Conservation (phyloP, 2,888 invertebrate species). For the Ctenicera cuprea region DNA sequence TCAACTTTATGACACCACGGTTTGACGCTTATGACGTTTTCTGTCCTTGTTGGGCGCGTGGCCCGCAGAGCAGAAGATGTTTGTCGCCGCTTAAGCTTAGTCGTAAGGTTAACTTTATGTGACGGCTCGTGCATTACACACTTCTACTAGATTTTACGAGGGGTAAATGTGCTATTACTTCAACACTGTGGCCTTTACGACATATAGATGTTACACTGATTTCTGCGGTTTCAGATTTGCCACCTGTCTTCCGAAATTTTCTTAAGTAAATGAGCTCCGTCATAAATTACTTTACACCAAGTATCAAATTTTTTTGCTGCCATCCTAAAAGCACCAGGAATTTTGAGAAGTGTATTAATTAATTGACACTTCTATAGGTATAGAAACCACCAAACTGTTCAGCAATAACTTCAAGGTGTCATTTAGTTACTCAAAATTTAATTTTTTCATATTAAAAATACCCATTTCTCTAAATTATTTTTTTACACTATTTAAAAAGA, state of each 20-base stretch:
- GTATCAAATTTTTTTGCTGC: too few species aligned
- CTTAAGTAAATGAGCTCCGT: slow-evolving; percentile 7
- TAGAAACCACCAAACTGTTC: too few species aligned
- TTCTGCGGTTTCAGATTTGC: slow-evolving; percentile 65
- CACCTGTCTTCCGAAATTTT: slow-evolving; percentile 63
- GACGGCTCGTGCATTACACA: slow-evolving; percentile 73
- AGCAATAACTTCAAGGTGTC: too few species aligned
- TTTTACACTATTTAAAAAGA: too few species aligned
- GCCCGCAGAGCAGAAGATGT: slow-evolving; percentile 52
- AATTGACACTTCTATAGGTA: too few species aligned
- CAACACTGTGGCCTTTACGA: slow-evolving; percentile 70
- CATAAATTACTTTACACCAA: not conserved
- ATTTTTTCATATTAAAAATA: too few species aligned
- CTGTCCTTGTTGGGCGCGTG: slow-evolving; percentile 65
- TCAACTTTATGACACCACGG: slow-evolving; percentile 70
- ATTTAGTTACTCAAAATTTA: too few species aligned
- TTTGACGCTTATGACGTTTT: slow-evolving; percentile 71
- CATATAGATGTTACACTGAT: slow-evolving; percentile 70
- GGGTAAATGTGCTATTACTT: slow-evolving; percentile 72
- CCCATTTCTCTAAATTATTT: too few species aligned
- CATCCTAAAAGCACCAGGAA: too few species aligned
- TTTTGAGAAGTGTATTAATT: not conserved
- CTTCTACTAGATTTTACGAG: slow-evolving; percentile 72
- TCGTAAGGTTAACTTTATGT: slow-evolving; percentile 71
- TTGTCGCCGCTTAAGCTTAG: slow-evolving; percentile 62